phyloP scores from a whole-genome alignment of 2,888 invertebrate genomes.

The Cantharis lateralis region DNA sequence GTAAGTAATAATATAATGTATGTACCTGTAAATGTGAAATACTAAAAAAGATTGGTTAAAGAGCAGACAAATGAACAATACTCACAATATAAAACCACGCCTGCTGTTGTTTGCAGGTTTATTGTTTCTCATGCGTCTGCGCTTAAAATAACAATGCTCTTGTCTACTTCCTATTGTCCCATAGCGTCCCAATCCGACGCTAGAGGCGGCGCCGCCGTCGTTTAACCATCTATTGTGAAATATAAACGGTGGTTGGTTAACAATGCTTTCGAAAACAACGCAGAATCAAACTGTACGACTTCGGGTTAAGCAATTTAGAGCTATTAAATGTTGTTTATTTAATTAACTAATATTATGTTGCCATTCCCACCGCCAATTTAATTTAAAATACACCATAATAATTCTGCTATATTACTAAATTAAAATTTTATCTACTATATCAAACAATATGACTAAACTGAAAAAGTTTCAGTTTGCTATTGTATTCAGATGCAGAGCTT shows the following conservation, averaged over 20 bases:
- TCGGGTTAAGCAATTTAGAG: background rate
- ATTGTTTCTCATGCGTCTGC: conserved; percentile 55
- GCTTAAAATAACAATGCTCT: conserved; percentile 53
- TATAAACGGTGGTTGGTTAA: conserved; percentile 30
- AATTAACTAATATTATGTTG: background rate
- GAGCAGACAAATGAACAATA: conserved; percentile 56
- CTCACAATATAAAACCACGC: conserved; percentile 52
- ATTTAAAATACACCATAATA: background rate
- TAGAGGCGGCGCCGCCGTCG: conserved; percentile 50
- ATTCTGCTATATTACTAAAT: background rate
- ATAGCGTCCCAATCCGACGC: conserved; percentile 53
- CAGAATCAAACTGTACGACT: background rate
- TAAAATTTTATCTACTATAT: background rate
- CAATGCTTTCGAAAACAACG: background rate
- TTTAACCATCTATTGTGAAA: conserved; percentile 41
- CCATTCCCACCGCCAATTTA: background rate
- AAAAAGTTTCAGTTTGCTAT: background rate
- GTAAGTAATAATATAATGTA: background rate
- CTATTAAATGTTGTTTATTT: background rate
- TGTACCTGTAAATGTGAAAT: background rate
- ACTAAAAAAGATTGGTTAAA: conserved; percentile 40
- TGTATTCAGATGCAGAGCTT: background rate
- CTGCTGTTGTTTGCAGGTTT: conserved; percentile 54
- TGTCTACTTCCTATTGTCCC: conserved; percentile 53
- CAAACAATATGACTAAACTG: background rate